Conservation (phyloP, 1,140 invertebrate genomes). For the Camponotus floridanus region DNA sequence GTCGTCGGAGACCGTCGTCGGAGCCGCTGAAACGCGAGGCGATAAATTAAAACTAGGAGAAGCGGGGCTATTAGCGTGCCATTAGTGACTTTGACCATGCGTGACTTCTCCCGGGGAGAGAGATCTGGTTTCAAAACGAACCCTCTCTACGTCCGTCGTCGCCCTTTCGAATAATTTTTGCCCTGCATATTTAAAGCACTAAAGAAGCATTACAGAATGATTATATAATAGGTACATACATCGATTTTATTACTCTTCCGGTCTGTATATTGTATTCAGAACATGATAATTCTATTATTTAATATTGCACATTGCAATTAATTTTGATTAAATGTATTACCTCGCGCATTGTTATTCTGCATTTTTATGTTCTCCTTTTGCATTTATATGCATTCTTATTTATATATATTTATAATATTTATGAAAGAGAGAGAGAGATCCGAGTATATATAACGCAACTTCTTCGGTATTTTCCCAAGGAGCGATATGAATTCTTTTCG, state of each 20-base stretch:
- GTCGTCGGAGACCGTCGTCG: conserved; percentile 69
- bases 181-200: not conserved
- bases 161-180: conserved; percentile 8
- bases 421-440: not conserved
- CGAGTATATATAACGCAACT: not conserved
- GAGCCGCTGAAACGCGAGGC: conserved; percentile 64
- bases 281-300: not conserved
- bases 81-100: conserved; percentile 82
- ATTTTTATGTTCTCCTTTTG: not conserved
- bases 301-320: not conserved
- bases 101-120: conserved; percentile 75
- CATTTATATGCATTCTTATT: not conserved
- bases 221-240: not conserved
- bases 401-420: not conserved
- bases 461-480: not conserved
- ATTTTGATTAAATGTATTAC: not conserved
- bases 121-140: conserved; percentile 73
- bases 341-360: not conserved
- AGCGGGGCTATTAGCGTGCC: conserved; percentile 82
- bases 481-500: conserved; percentile 31
- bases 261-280: not conserved
- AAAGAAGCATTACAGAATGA: not conserved
- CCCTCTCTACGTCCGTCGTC: conserved; percentile 15
- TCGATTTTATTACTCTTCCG: not conserved
- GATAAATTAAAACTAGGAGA: conserved; percentile 84